Base-by-base conservation (phyloP, 2,888 invertebrate species). In the Rhimphoctona megacephalus region DNA sequence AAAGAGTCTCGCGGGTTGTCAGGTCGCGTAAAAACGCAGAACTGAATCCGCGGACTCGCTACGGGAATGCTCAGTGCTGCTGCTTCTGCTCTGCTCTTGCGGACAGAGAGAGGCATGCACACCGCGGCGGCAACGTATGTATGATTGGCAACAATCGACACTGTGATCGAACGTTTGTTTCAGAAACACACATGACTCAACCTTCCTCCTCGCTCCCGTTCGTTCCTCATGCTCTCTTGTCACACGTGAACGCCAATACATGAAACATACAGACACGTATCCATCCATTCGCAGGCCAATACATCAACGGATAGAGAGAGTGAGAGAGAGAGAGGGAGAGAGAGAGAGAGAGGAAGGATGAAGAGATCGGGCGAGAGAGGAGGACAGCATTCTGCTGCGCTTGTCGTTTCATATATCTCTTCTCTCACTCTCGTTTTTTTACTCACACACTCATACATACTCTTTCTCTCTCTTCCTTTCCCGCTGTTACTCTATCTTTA, bases 121-220 rank as follows among this genome's bases (percentile, higher is more conserved):
- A 67, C 70, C 76, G 88, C 89, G 90, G 91, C 90, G 91, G 92
- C 92, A 92, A 92, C 92, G 93, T 94, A 94, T 94, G 93, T 94
- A 94, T 94, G 94, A 94, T 94, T 94, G 94, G 94, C 94, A 94
- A 94, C 94, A 94, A 94, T 94, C 93, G 94, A 93, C 92, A 93
- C 93, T 92, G 93, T 92, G 93, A 94, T 94, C 93, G 93, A 94
- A 94, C 93, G 92, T 94, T 94, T 93, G 93, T 94, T 94, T 92
- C 92, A 91, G 92, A 82, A 92, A 93, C 92, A 93, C 91, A 91
- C 91, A 91, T 89, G 90, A 90, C 86, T 86, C 52, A 5, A 22
- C 43, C 36, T 52, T 67, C 66, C 78, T 54, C 61, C 80, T 83
- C 72, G 74, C 83, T 73, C 83, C 66, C 81, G 57, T 81, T 33